These are phyloP conservation scores for Etheostoma cragini DNA, from an alignment of 2,113 vertebrate species.

Conservation along the genomic window DNA sequence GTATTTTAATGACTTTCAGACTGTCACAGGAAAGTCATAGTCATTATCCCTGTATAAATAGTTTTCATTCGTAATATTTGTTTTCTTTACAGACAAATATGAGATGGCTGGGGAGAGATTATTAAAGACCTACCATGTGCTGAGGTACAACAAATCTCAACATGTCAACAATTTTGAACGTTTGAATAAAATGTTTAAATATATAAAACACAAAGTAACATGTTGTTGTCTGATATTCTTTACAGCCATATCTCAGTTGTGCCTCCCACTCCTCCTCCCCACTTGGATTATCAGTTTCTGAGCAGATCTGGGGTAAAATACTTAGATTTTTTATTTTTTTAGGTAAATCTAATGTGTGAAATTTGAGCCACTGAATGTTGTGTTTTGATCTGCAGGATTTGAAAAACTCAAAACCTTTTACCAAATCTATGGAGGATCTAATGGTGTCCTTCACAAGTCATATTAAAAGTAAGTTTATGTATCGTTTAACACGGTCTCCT, in stretches of 20 bases:
- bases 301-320: slow-evolving; percentile 78
- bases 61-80: background rate
- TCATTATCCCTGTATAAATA: background rate
- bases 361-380: background rate
- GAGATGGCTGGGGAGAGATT: slow-evolving; percentile 89
- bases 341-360: background rate
- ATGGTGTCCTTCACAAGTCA: slow-evolving; percentile 87
- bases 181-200: background rate
- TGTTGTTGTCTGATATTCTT: slow-evolving; percentile 20
- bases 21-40: background rate
- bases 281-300: slow-evolving; percentile 71
- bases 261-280: slow-evolving; percentile 92
- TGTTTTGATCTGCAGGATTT: slow-evolving; percentile 81
- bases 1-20: background rate
- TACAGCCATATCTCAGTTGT: slow-evolving; percentile 90
- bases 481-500: rapidly evolving
- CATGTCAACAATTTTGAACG: background rate
- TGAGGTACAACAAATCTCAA: slow-evolving; percentile 83
- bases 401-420: slow-evolving; percentile 83
- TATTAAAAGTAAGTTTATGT: slow-evolving; percentile 85
- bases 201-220: background rate
- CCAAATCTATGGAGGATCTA: slow-evolving; percentile 92
- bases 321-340: background rate
- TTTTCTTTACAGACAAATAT: slow-evolving; percentile 83
- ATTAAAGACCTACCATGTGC: slow-evolving; percentile 85